Base-by-base conservation (phyloP, 2,888 invertebrate species). In the Acrobasis consociella region DNA sequence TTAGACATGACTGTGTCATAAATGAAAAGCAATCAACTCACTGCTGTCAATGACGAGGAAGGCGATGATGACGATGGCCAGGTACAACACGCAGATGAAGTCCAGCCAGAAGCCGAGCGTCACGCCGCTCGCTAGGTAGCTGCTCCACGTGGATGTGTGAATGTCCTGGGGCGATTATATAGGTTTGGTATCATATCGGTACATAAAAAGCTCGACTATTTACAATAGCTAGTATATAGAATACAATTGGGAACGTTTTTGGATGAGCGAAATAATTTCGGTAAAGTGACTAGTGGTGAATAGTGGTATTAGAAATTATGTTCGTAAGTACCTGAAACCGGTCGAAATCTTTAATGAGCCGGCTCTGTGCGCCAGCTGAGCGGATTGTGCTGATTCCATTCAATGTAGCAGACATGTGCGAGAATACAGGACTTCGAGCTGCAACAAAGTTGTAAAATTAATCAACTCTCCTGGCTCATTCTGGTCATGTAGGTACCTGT, bases 381-480 rank as follows among this genome's bases (percentile, higher is more conserved):
- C 99, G 93, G 66, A 99, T 97, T 0, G 97, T 97, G 49, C 96
- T 95, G 39, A 99, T 93, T 1, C 99, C 99, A 66, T 96, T 94
- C 9, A 99, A 89, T 0, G 97, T 95, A 0, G 97, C 96, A n/a
- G 96, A 96, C 70, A 98, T 94, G 81, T 98, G 97, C 0, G 97
- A 97, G 83, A 98, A 98, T 0, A 99, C 96, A 0, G 99, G 98
- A 86, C 98, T 97, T 67, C 97, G 94, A 64, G 96, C 97, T 97
- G 85, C 13, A 84, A 87, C 62, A 46, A 62, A 53, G 38, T 55
- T 38, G 22, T 22, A 0, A 10, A 22, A 51, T 22, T 51, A 5
- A 46, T 46, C 46, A 10, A 42, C 42, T 11, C 22, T 3, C 22
- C 22, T 22, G 22, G 22, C 22, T 22, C 22, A 22, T 22, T 22